Percentiles rank a stretch among this genome's conserved stretches.
phyloP scores from a whole-genome alignment of 2,797 vertebrate genomes.

The Glyptemys insculpta region DNA sequence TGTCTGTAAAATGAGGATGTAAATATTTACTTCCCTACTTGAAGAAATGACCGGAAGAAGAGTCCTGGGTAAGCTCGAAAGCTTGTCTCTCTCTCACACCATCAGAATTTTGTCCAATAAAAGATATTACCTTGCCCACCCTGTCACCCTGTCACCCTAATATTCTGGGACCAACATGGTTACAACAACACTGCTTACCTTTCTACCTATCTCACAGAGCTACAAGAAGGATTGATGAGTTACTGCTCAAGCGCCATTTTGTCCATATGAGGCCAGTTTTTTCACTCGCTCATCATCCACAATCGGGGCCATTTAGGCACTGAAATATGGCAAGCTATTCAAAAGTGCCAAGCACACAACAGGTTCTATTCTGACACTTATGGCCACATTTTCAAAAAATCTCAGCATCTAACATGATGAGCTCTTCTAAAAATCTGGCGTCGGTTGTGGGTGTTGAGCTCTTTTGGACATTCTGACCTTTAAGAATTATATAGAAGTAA shows the following conservation, averaged over 20 bases:
- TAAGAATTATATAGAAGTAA: background rate
- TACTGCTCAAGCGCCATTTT: background rate
- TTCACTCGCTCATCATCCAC: background rate
- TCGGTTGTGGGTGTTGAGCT: background rate
- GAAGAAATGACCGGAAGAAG: background rate
- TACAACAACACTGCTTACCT: background rate
- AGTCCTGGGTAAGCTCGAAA: background rate
- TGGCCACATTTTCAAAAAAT: background rate
- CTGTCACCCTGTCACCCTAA: background rate
- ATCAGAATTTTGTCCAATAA: background rate
- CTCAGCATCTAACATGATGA: background rate
- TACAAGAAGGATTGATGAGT: background rate
- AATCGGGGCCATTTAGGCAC: background rate
- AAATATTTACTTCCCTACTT: background rate
- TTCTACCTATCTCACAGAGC: background rate
- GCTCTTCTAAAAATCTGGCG: background rate
- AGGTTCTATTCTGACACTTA: background rate
- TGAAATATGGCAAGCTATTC: background rate
- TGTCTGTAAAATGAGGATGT: background rate
- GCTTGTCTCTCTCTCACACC: background rate
- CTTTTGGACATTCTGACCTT: background rate
- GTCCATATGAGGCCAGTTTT: background rate
- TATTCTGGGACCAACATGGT: background rate
- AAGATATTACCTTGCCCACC: background rate
- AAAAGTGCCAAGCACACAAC: background rate